Evolutionary conservation across 1,140 invertebrate species (phyloP).

Genomic region (Drosophila burlai): DNA sequence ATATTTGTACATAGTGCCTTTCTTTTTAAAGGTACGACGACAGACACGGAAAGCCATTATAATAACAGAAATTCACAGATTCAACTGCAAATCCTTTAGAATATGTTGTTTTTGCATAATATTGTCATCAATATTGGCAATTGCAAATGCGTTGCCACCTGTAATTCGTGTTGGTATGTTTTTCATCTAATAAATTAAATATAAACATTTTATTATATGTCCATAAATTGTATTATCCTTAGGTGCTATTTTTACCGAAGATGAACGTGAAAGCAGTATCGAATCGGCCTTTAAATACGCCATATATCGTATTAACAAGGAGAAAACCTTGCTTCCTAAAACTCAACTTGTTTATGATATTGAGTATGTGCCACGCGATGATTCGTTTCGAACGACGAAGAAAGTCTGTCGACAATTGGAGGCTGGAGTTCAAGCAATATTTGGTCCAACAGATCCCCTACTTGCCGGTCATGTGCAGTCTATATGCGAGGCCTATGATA

Average conservation of each 20-base stretch:
- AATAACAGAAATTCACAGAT: neutral
- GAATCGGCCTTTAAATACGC: conserved; percentile 97
- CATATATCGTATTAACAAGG: conserved; percentile 96
- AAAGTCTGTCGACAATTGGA: conserved; percentile 95
- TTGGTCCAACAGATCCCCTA: conserved; percentile 93
- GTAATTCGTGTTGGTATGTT: conserved; percentile 65
- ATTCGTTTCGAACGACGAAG: conserved; percentile 96
- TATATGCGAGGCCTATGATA: conserved; percentile 94
- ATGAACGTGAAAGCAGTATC: conserved; percentile 92
- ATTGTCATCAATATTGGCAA: conserved; percentile 50
- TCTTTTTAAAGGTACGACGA: conserved; percentile 1
- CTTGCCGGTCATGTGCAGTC: conserved; percentile 95
- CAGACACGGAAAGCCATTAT: conserved; percentile 3
- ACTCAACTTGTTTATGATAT: conserved; percentile 96
- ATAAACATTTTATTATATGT: neutral
- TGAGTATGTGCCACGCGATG: conserved; percentile 93
- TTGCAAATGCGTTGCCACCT: conserved; percentile 48
- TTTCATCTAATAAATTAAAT: neutral
- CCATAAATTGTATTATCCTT: neutral
- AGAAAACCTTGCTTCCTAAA: conserved; percentile 92
- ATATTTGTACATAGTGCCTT: neutral
- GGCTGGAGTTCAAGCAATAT: conserved; percentile 94
- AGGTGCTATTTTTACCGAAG: conserved; percentile 96
- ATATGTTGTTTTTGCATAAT: conserved; percentile 38
- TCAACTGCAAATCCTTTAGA: conserved; percentile 3